Base-by-base conservation (phyloP, 2,888 invertebrate genomes). In the Aphelenchoides bicaudatus region DNA sequence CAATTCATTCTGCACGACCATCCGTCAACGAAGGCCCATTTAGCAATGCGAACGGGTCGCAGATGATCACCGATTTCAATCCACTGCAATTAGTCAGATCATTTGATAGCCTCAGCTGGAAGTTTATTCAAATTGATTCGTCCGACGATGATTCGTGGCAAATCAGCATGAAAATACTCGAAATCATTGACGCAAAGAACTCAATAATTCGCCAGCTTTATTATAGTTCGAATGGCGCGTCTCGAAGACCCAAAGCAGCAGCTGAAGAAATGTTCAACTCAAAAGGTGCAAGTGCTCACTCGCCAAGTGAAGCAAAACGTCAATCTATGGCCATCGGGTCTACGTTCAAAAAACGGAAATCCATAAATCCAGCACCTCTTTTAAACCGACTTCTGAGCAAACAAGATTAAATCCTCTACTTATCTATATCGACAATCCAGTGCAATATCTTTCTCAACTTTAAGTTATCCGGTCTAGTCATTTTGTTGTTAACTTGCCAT, bases 131-230 rank as follows among this genome's bases (percentile, higher is more conserved):
- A 25, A 29, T 62, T 2, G 62, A 62, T 30, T 39, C 64, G 13
- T n/a, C 13, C 23, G 49, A 48, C 21, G 64, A 62, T 10, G 62
- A 62, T 25, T 62, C 62, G 2, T 66, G 62, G 62, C 37, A 64
- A 16, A 62, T 62, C 38, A 63, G 48, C 23, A 23, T 49, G 23
- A 61, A 48, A 39, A 60, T 62, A 6, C 34, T 21, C 16, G 58
- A 58, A 10, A 39, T 46, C 25, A 13, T 58, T 8, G 43, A 58
- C 10, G 5, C 31, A 8, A 25, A 34, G 4, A 39, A 30, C 8
- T 58, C 58, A 5, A 6, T n/a, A 2, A 46, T 43, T 1, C 46
- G 53, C 1, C 10, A 21, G 16, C n/a, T 58, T 10, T 58, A 59
- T 39, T 21, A 30, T 6, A 37, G 56, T 21, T 58, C 58, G 31